Evolutionary conservation across 2,797 vertebrate genomes (phyloP), one percentile per base, ranked within the genome.

Genomic region (Aulostomus chinensis): DNA sequence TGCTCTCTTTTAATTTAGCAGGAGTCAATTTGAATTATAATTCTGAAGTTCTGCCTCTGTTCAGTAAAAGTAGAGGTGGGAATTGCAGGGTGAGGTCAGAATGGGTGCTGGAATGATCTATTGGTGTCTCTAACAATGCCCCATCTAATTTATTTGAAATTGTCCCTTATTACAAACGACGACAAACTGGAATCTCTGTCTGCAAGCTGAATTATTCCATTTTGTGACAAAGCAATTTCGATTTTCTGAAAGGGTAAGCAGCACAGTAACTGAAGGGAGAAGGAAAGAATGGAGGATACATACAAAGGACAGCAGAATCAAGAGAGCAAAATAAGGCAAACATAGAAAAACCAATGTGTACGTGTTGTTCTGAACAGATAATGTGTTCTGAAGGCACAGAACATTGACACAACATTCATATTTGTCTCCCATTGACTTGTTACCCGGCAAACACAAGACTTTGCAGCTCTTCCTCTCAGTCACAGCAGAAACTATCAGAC

Each of bases 1-100:
- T 9, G 0, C 40, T 34, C 59, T 29, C 31, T 74, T 66, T 77
- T 71, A 70, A 85, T 84, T 85, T 63, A 72, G 58, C 49, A 46
- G 25, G 58, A 80, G 63, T 78, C 46, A 55, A 65, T 84, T 77
- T 73, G 67, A 73, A 81, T 81, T 73, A 71, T 50, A 69, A 72
- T 41, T 48, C 57, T 5, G 25, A 47, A 51, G 36, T 58, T 51
- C 34, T 16, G 41, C 55, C 45, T 74, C 46, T 57, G 42, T 75
- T 81, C 55, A 72, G 9, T 31, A 52, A 10, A 29, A 68, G 47
- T 56, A 36, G 6, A 26, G 1, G 32, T 45, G 49, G 54, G 25
- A 57, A 55, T 31, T 57, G 41, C 6, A 26, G 24, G 14, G 61
- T n/a, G 39, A 49, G 50, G 54, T 47, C 2, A 22, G 39, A 47